phyloP scores from a whole-genome alignment of 2,113 vertebrate species.

The Myiagra hebetior region DNA sequence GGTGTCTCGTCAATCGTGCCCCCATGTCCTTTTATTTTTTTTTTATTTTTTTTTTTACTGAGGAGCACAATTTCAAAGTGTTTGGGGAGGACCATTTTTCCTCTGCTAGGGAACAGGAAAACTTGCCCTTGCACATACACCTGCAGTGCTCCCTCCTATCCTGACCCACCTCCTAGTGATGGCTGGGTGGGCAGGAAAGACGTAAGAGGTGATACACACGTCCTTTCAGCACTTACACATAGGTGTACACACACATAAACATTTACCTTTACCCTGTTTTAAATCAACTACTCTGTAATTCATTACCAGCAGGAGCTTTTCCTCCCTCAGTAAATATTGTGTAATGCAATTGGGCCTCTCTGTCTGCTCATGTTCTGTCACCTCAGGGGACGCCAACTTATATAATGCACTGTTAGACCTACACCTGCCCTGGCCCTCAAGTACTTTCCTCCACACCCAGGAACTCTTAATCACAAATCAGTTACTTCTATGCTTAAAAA shows the following conservation, averaged over 20 bases:
- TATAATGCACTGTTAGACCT: neutral
- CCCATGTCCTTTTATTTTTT: neutral
- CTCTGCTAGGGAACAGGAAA: neutral
- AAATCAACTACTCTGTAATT: neutral
- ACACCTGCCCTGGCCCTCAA: neutral
- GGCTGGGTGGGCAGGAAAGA: neutral
- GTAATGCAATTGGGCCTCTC: neutral
- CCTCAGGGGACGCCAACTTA: neutral
- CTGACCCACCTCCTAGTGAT: neutral
- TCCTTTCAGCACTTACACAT: neutral
- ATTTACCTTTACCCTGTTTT: neutral
- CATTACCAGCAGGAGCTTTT: neutral
- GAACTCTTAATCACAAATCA: neutral
- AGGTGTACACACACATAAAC: neutral
- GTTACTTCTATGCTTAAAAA: neutral
- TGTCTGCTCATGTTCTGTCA: neutral
- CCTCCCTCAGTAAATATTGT: constrained; percentile 13
- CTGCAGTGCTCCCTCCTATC: neutral
- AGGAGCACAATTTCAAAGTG: neutral
- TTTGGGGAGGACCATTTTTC: neutral
- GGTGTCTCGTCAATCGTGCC: fast-evolving
- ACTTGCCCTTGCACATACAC: neutral
- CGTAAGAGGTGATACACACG: neutral
- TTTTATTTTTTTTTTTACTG: neutral
- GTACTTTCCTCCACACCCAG: neutral